These are phyloP conservation scores for Pygocentrus nattereri DNA, from an alignment of 2,797 vertebrate species.

Conservation along the genomic window DNA sequence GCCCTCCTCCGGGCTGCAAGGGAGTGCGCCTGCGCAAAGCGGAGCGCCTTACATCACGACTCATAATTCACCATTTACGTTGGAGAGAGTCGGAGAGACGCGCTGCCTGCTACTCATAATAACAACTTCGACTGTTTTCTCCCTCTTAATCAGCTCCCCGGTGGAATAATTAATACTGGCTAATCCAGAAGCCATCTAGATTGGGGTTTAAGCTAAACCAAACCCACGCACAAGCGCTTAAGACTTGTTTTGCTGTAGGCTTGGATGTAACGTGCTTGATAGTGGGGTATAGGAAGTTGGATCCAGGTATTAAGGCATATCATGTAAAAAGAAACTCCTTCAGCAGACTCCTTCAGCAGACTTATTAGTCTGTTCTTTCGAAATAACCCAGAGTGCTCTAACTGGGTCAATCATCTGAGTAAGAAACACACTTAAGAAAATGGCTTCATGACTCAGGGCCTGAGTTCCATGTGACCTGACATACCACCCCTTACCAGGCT, in stretches of 20 bases:
- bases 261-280: not conserved
- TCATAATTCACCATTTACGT: conserved; percentile 46
- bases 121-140: not conserved
- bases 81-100: conserved; percentile 18
- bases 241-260: not conserved
- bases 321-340: not conserved
- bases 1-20: conserved; percentile 57
- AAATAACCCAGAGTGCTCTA: too few relatives aligned
- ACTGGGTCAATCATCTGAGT: not conserved
- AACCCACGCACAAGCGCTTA: not conserved
- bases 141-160: not conserved
- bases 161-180: not conserved
- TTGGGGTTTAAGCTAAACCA: not conserved
- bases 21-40: conserved; percentile 56
- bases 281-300: not conserved
- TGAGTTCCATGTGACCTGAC: not conserved
- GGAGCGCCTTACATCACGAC: conserved; percentile 58
- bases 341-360: too few relatives aligned
- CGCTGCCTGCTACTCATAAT: not conserved
- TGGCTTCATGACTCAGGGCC: not conserved
- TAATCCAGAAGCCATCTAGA: not conserved
- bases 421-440: not conserved
- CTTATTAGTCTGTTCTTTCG: too few relatives aligned
- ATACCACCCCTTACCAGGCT: not conserved
- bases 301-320: not conserved